phyloP scores from a whole-genome alignment of 2,888 invertebrate species.

The Capitulum mitella region DNA sequence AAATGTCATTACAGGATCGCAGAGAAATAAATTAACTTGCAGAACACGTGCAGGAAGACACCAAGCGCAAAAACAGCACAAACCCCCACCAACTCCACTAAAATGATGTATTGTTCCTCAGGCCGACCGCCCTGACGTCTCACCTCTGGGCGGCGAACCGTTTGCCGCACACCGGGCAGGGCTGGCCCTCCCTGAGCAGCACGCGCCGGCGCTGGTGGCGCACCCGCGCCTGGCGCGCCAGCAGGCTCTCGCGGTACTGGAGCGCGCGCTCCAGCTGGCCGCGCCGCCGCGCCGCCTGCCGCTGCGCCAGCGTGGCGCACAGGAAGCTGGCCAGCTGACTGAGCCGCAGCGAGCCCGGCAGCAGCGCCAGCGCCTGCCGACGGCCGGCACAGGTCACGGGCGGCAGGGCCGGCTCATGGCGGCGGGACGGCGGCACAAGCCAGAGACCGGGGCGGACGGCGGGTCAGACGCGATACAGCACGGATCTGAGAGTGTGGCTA shows the following conservation, averaged over 20 bases:
- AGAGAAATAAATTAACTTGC: too few relatives aligned
- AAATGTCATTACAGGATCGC: too few relatives aligned
- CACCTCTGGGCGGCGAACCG: constrained; percentile 70
- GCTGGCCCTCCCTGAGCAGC: constrained; percentile 73
- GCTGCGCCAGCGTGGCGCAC: background rate
- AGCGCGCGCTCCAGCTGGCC: background rate
- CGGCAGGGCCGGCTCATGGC: too few relatives aligned
- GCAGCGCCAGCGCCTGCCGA: constrained; percentile 3
- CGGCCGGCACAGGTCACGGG: too few relatives aligned
- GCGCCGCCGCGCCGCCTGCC: background rate
- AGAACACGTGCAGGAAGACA: background rate
- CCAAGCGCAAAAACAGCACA: too few relatives aligned
- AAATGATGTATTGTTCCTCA: too few relatives aligned
- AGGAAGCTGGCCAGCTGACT: background rate
- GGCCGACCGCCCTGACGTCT: background rate
- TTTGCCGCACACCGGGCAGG: constrained; percentile 88
- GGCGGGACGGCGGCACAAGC: too few relatives aligned
- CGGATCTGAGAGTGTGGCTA: too few relatives aligned
- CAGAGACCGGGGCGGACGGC: too few relatives aligned
- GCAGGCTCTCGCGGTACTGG: background rate
- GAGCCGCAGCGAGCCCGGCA: background rate
- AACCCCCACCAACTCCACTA: too few relatives aligned
- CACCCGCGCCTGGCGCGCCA: constrained; percentile 4
- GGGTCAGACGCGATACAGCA: too few relatives aligned
- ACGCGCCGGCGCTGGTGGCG: constrained; percentile 48